phyloP scores from a whole-genome alignment of 2,113 vertebrate genomes.

The Podarcis raffonei region DNA sequence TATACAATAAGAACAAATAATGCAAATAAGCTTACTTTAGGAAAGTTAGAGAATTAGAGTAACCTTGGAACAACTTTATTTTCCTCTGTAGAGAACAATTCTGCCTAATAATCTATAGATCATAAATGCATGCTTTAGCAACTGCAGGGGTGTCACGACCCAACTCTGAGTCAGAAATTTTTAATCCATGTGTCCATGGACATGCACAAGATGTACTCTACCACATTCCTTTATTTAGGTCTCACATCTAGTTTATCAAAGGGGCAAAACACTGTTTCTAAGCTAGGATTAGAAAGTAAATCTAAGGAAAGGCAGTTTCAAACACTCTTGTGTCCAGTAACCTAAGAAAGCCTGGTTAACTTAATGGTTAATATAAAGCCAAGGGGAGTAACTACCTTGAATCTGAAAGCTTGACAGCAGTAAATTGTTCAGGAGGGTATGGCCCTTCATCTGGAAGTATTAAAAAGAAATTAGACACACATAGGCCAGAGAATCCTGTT shows the following conservation, averaged over 20 bases:
- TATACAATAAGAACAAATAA: not conserved
- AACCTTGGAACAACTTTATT: not conserved
- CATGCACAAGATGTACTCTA: too few relatives aligned
- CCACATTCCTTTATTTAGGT: too few relatives aligned
- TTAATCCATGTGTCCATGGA: too few relatives aligned
- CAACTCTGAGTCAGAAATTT: too few relatives aligned
- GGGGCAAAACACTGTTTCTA: not conserved
- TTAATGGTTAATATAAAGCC: not conserved
- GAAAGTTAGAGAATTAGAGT: not conserved
- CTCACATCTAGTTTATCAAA: not conserved
- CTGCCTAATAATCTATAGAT: not conserved
- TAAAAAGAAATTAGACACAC: not conserved
- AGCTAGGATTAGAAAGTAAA: not conserved
- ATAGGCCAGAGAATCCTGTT: not conserved
- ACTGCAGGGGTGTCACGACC: not conserved
- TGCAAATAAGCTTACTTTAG: not conserved
- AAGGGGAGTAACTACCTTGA: slow-evolving; percentile 78
- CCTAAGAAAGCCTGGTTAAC: not conserved
- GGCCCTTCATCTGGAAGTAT: slow-evolving; percentile 85
- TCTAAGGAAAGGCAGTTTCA: not conserved
- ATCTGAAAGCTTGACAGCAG: slow-evolving; percentile 94
- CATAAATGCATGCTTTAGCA: not conserved
- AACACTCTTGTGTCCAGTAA: not conserved
- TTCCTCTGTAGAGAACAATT: not conserved
- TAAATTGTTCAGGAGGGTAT: slow-evolving; percentile 95